phyloP scores from a whole-genome alignment of 2,113 vertebrate genomes.

The Prionailurus bengalensis region DNA sequence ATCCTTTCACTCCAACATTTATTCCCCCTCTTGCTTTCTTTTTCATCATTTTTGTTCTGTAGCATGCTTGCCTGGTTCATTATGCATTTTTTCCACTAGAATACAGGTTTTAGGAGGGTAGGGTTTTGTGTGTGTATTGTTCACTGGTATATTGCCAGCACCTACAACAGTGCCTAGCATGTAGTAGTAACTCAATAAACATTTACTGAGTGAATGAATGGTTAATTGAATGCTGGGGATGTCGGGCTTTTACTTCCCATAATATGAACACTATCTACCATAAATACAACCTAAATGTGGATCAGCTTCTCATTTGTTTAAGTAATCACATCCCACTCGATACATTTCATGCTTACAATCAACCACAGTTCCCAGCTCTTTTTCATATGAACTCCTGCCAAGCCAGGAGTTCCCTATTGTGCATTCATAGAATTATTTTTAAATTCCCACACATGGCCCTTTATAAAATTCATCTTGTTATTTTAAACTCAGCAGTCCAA shows the following conservation, averaged over 20 bases:
- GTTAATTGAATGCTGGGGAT: not conserved
- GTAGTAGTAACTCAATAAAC: not conserved
- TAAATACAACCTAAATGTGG: constrained; percentile 2
- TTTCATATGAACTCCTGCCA: constrained; percentile 10
- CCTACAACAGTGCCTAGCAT: not conserved
- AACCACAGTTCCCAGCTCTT: constrained; percentile 33
- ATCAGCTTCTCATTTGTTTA: constrained; percentile 24
- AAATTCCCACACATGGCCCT: constrained; percentile 6
- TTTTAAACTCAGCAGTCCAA: constrained; percentile 59
- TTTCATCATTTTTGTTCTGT: not conserved
- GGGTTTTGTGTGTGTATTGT: not conserved
- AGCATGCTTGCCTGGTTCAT: not conserved
- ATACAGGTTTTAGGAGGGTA: not conserved
- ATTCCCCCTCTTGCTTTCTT: not conserved
- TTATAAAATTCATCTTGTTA: constrained; percentile 61
- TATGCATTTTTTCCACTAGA: not conserved
- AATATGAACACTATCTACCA: not conserved
- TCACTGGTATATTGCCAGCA: not conserved
- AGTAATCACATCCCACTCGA: not conserved
- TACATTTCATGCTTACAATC: not conserved
- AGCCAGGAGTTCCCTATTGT: constrained; percentile 42
- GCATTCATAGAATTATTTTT: constrained; percentile 59
- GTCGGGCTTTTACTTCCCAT: not conserved
- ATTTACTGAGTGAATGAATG: not conserved
- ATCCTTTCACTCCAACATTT: not conserved